Evolutionary conservation across 2,888 invertebrate genomes (phyloP), one percentile per base, ranked within the genome.

Genomic region (Adelphocoris suturalis): DNA sequence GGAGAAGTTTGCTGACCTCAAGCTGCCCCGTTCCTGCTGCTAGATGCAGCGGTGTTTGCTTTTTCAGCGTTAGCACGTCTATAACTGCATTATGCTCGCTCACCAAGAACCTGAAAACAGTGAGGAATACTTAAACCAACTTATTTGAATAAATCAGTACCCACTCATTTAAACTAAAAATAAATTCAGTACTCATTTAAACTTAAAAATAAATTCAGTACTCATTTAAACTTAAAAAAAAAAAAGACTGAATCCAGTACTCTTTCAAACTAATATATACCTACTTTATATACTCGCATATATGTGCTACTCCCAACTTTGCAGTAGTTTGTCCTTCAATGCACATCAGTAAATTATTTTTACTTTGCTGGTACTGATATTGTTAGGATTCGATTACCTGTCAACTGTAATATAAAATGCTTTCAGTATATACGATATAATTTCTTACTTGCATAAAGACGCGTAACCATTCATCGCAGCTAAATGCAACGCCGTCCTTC

Each of bases 381-480:
- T n/a, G n/a, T n/a, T n/a, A n/a, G n/a, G n/a, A n/a, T n/a, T n/a
- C n/a, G n/a, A n/a, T n/a, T n/a, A n/a, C n/a, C n/a, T n/a, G n/a
- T n/a, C n/a, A n/a, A n/a, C n/a, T n/a, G n/a, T n/a, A n/a, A n/a
- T n/a, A n/a, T n/a, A n/a, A n/a, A n/a, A n/a, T n/a, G n/a, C n/a
- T n/a, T n/a, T n/a, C n/a, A n/a, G n/a, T 27, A 46, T 76, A 19
- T 19, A 75, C 13, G 19, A 14, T 46, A n/a, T n/a, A n/a, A 27
- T 90, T 52, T 27, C 91, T 61, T 90, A 93, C 92, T 94, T 93
- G 91, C 95, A 95, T 16, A 96, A 94, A 93, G 98, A 97, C 16
- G 97, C 96, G 94, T 97, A 99, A 11, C 99, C 99, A 93, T 98
- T 98, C 96, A 98, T 97, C 0, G 99, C 98, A 0, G 99, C 99